Evolutionary conservation across 2,797 vertebrate species (phyloP).

Genomic region (Esox masquinongy): DNA sequence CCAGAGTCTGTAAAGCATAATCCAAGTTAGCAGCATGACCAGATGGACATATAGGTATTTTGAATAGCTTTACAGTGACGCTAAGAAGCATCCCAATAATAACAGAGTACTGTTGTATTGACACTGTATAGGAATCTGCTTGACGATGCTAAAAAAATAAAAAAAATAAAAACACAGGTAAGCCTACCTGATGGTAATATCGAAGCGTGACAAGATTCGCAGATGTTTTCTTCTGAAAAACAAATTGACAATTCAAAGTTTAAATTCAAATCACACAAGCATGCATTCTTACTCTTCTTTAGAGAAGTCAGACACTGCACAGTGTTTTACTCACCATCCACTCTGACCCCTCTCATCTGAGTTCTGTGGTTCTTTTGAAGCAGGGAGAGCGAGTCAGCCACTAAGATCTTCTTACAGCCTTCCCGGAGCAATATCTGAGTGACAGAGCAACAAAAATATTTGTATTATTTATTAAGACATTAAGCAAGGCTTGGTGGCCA

Average conservation of each 20-base stretch:
- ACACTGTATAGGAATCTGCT: not conserved
- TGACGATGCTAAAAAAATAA: not conserved
- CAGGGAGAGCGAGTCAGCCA: slow-evolving; percentile 93
- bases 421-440: slow-evolving; percentile 91
- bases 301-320: not conserved
- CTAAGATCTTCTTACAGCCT: slow-evolving; percentile 98
- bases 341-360: slow-evolving; percentile 89
- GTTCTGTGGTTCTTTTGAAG: slow-evolving; percentile 97
- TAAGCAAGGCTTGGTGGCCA: not conserved
- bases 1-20: too few species aligned
- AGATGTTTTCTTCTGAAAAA: slow-evolving; percentile 92
- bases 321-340: slow-evolving; percentile 80
- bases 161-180: not conserved
- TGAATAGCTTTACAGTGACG: not conserved
- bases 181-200: slow-evolving; percentile 90
- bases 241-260: slow-evolving; percentile 19
- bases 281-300: not conserved
- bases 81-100: not conserved
- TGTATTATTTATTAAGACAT: not conserved
- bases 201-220: slow-evolving; percentile 90
- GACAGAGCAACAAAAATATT: slow-evolving; percentile 19
- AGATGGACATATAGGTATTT: too few species aligned
- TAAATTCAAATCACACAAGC: not conserved
- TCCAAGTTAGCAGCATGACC: too few species aligned
- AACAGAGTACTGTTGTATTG: not conserved